Evolutionary conservation across 2,888 invertebrate species (phyloP), one percentile per base, ranked within the genome.

Genomic region (Andricus quercusramuli): DNA sequence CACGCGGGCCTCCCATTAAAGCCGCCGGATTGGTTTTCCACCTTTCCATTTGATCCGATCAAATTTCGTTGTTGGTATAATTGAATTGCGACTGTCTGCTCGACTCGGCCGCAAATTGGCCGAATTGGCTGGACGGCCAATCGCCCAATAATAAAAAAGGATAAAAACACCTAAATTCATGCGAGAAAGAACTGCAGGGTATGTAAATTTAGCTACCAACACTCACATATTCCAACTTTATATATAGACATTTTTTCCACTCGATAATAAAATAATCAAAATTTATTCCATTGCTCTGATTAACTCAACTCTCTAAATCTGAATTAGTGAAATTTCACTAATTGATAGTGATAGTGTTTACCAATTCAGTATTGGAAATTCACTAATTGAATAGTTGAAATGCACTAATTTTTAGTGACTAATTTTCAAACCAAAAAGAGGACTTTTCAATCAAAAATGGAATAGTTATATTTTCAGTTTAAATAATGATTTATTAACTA

Each of bases 101-200:
- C 84, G 87, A 88, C 89, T 89, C 87, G 85, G 85, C 89, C 90
- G 89, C 89, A 90, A 91, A 91, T 92, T 90, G 89, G 89, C 89
- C 89, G 87, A 89, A 90, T 90, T 89, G 87, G 84, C 84, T 81
- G 77, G 78, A 79, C 84, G 83, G 51, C 32, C 74, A 68, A 62
- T 83, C 66, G 81, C 79, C 79, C 83, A 83, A 82, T 81, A 78
- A 82, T 86, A 83, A 80, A 87, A 85, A 84, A 84, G 79, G 80
- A 85, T 83, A 84, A 83, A 83, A 82, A 81, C 79, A 83, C 78
- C 74, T 56, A 56, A 74, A 56, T 37, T 32, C 56, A 74, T 70
- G 29, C 65, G 80, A 68, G 44, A 70, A 74, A 70, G 29, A 74
- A 74, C 74, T 56, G 29, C 13, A 37, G 51, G 4, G 15, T 20